These are phyloP conservation scores for Troilus luridus DNA, from an alignment of 2,888 invertebrate species.

Conservation along the genomic window DNA sequence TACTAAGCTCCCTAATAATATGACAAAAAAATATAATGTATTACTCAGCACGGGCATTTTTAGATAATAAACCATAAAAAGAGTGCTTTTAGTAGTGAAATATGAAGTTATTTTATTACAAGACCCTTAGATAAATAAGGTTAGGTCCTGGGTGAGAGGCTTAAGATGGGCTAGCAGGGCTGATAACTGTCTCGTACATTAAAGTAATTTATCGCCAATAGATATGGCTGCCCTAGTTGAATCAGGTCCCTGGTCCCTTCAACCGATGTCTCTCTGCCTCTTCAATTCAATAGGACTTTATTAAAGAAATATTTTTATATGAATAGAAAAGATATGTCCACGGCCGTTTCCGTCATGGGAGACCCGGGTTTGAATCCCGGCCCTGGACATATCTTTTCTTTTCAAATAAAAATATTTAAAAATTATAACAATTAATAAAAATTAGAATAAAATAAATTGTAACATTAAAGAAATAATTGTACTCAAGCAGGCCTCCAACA, in stretches of 20 bases:
- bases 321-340: too few species aligned
- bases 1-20: too few species aligned
- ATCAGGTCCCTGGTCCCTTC: background rate
- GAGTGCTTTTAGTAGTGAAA: background rate
- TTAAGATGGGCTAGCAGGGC: slow-evolving; percentile 11
- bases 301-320: background rate
- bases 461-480: background rate
- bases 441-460: too few species aligned
- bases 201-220: slow-evolving; percentile 46
- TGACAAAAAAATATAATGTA: too few species aligned
- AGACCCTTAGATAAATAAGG: background rate
- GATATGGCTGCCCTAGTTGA: slow-evolving; percentile 4
- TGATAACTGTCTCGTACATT: slow-evolving; percentile 49
- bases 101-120: slow-evolving; percentile 10
- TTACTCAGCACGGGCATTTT: background rate
- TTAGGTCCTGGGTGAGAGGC: background rate
- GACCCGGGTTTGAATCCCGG: too few species aligned
- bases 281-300: background rate
- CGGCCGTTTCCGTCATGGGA: too few species aligned
- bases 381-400: too few species aligned
- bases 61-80: slow-evolving; percentile 5
- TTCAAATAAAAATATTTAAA: too few species aligned
- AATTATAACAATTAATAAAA: too few species aligned
- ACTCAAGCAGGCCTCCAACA: background rate
- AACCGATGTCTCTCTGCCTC: background rate